Percentiles rank a stretch among this genome's conserved stretches.
Evolutionary conservation across 2,888 invertebrate genomes (phyloP).

Genomic region (Lasiommata megera): DNA sequence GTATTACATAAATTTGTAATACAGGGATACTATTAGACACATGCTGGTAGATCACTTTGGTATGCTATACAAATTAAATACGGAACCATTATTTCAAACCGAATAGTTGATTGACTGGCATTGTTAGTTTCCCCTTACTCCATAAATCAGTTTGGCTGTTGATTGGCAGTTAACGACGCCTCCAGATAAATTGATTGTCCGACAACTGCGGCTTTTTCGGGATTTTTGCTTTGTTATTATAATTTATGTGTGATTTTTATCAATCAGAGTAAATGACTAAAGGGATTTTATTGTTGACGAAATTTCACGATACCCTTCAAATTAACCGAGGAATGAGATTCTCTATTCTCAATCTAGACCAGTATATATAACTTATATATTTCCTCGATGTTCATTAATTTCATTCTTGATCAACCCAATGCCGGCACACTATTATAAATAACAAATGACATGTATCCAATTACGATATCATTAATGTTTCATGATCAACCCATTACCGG

Average conservation of each 20-base stretch:
- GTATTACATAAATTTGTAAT: no score
- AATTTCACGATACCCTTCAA: not conserved
- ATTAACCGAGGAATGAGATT: no score
- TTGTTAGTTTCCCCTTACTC: constrained; percentile 30
- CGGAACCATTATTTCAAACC: constrained; percentile 16
- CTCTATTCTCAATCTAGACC: no score
- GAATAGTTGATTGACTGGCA: not conserved
- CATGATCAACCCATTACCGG: no score
- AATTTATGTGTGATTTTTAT: constrained; percentile 45
- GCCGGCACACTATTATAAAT: no score
- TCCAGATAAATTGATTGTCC: constrained; percentile 60
- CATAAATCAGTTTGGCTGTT: constrained; percentile 73
- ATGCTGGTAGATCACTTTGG: no score
- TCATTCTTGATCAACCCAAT: no score
- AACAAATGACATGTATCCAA: no score
- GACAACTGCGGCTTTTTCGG: constrained; percentile 47
- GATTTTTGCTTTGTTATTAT: constrained; percentile 45
- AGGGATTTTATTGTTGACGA: not conserved
- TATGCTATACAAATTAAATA: not conserved
- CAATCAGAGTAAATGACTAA: constrained; percentile 4
- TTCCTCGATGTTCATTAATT: no score
- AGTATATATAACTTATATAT: no score
- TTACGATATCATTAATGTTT: no score
- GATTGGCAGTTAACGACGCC: constrained; percentile 74
- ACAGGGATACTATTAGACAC: no score